A percentile compares a stretch with the other conserved stretches of the same genome.
Evolutionary conservation across 2,113 vertebrate species (phyloP).

Genomic region (Arizona elegans): DNA sequence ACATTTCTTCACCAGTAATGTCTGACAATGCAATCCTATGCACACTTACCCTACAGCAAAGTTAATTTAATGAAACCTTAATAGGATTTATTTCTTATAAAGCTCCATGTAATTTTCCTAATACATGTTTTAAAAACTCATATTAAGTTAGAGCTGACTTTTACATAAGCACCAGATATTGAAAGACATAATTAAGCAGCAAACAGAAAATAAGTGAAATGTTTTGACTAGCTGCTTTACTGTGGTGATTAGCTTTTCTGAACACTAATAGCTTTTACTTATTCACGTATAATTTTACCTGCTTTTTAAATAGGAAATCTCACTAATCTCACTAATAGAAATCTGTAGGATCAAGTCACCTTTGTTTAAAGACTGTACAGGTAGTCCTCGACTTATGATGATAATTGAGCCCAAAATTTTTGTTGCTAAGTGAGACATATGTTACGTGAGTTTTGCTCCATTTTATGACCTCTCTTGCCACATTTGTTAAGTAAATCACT

Average conservation of each 20-base stretch:
- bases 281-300: slow-evolving; percentile 18
- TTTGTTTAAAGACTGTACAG: neutral
- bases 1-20: neutral
- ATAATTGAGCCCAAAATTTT: no score
- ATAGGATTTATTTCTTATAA: neutral
- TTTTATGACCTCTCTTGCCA: no score
- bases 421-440: no score
- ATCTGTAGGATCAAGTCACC: slow-evolving; percentile 8
- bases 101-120: neutral
- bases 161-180: neutral
- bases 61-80: neutral
- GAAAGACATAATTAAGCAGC: slow-evolving; percentile 11
- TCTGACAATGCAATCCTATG: neutral
- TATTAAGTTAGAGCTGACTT: neutral
- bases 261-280: slow-evolving; percentile 9
- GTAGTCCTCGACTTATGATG: no score
- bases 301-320: neutral
- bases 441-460: no score
- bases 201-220: neutral
- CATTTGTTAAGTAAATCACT: no score
- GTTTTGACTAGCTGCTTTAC: slow-evolving; percentile 19
- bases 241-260: slow-evolving; percentile 16
- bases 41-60: neutral
- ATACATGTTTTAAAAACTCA: neutral
- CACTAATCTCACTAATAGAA: neutral